phyloP scores from a whole-genome alignment of 2,888 invertebrate species.

The Campoplex nolae region DNA sequence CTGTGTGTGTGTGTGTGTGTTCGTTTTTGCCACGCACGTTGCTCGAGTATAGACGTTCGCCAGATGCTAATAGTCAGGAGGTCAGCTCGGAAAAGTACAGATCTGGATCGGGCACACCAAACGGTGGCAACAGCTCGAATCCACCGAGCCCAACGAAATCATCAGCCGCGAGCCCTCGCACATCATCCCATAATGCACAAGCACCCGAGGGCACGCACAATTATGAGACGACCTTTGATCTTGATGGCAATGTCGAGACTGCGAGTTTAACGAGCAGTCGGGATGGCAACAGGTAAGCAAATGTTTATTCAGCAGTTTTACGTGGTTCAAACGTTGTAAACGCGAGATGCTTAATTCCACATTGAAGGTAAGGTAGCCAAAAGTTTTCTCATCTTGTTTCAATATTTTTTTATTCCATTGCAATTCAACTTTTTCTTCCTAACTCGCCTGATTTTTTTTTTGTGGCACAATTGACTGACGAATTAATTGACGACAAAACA shows the following conservation, averaged over 20 bases:
- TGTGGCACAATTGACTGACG: not conserved
- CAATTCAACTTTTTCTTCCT: not conserved
- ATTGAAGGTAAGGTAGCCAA: conserved; percentile 32
- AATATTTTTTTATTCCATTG: not conserved
- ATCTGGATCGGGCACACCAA: conserved; percentile 78
- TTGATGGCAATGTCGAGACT: conserved; percentile 96
- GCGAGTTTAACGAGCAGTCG: conserved; percentile 90
- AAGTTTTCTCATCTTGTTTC: not conserved
- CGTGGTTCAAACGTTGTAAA: not conserved
- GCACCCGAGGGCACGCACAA: conserved; percentile 87
- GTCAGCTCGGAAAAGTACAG: conserved; percentile 82
- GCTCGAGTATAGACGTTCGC: conserved; percentile 81
- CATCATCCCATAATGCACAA: conserved; percentile 78
- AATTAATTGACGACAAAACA: no score
- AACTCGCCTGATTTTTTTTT: conserved; percentile 8
- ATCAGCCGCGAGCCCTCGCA: conserved; percentile 77
- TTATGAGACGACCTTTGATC: conserved; percentile 94
- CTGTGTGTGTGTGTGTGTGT: conserved; percentile 57
- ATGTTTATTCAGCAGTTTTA: conserved; percentile 16
- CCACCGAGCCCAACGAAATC: conserved; percentile 82
- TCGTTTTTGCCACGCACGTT: conserved; percentile 80
- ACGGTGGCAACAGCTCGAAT: conserved; percentile 75
- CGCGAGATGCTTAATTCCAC: conserved; percentile 6
- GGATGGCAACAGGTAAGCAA: conserved; percentile 91
- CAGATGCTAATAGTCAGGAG: conserved; percentile 82